Conservation (phyloP, 2,797 vertebrate species). For the Tenualosa thibaudeaui region DNA sequence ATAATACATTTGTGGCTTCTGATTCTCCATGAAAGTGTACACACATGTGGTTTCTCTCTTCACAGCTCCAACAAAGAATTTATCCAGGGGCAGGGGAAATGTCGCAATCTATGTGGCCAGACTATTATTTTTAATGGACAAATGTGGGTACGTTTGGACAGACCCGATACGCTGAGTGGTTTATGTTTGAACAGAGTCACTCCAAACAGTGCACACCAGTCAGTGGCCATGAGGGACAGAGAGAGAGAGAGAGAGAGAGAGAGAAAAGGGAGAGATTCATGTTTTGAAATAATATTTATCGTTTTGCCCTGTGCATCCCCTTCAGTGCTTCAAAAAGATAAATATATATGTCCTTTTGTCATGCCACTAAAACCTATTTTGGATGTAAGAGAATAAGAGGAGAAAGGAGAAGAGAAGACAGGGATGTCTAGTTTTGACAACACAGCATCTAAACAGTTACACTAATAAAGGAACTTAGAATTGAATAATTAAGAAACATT, state of each 20-base stretch:
- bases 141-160: not conserved
- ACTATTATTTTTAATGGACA: not conserved
- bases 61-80: slow-evolving; percentile 4
- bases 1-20: not conserved
- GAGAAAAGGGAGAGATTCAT: not conserved
- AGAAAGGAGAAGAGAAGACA: not conserved
- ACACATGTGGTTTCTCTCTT: slow-evolving; percentile 13
- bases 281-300: not conserved
- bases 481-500: not conserved
- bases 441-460: not conserved
- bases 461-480: not conserved
- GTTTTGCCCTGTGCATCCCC: not conserved
- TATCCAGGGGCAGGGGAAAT: not conserved
- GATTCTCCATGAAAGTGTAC: not conserved
- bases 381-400: not conserved
- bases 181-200: not conserved
- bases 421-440: not conserved
- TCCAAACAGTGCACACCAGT: not conserved
- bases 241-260: slow-evolving; percentile 3
- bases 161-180: not conserved
- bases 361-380: not conserved
- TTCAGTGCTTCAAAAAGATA: not conserved
- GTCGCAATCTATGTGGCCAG: slow-evolving; percentile 8
- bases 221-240: not conserved
- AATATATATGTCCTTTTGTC: not conserved